Evolutionary conservation across 2,113 vertebrate genomes (phyloP).

Genomic region (Octodon degus): DNA sequence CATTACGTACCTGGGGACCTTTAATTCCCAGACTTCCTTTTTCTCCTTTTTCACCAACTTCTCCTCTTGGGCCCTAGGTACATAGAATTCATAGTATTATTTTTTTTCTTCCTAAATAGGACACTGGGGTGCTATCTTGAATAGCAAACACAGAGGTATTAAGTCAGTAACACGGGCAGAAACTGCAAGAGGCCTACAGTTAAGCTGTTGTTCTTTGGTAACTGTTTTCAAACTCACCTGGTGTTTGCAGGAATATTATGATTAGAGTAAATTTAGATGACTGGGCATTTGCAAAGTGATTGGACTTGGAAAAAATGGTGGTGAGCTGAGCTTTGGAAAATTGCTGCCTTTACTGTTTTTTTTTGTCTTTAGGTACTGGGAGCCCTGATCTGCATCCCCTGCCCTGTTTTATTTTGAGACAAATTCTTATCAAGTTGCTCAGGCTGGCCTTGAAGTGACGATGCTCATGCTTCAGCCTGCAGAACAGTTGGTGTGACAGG

Average conservation of each 20-base stretch:
- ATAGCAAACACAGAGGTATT: background rate
- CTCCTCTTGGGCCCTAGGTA: conserved; percentile 67
- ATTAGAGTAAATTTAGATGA: background rate
- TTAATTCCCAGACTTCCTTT: conserved; percentile 68
- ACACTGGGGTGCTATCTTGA: background rate
- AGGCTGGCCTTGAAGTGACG: background rate
- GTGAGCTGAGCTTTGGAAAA: background rate
- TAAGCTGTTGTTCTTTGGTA: background rate
- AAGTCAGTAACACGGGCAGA: background rate
- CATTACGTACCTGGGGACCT: conserved; percentile 74
- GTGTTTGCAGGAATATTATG: background rate
- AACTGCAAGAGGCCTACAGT: background rate
- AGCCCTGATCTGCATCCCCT: background rate
- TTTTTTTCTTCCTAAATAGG: background rate
- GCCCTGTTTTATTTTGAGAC: background rate
- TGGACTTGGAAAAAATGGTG: background rate
- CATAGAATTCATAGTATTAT: conserved; percentile 43
- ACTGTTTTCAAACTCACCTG: background rate
- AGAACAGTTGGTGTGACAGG: background rate
- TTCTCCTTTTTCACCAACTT: conserved; percentile 76
- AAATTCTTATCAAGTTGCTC: background rate
- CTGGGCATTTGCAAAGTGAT: background rate
- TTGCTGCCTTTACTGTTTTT: background rate
- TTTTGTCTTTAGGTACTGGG: background rate
- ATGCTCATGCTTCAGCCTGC: background rate